Evolutionary conservation across 2,888 invertebrate species (phyloP), one percentile per base, ranked within the genome.

Genomic region (Orthonychiurus folsomi): DNA sequence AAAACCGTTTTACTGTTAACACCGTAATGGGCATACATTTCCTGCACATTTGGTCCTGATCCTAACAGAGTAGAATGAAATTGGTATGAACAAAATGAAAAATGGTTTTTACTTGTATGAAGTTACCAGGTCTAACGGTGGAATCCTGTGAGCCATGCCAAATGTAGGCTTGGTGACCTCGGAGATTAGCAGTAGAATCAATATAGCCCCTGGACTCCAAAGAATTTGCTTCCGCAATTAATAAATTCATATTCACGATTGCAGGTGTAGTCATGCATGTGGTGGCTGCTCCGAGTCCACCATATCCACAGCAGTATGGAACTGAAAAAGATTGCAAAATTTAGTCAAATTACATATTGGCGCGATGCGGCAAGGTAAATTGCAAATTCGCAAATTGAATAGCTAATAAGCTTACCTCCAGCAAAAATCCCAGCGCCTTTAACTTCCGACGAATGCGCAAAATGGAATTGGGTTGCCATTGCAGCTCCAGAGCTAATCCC

Each of bases 391-490:
- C 21, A 60, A 3, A n/a, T 3, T 5, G 12, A n/a, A 24, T 9
- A 20, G 37, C 15, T 18, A n/a, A 20, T 21, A 5, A 20, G 15
- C 47, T 1, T 69, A 77, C 77, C 71, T 66, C 77, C 77, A 24
- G 77, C 77, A 50, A 77, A 72, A 1, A 76, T 60, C 5, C 77
- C 77, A 1, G 68, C 75, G 2, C 77, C 77, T 64, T 71, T 70
- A 58, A 77, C 67, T 27, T 68, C 65, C n/a, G 66, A 65, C 2
- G 76, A 76, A 63, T 73, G 73, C 5, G 75, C 74, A 53, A 77
- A 75, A 68, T 77, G 77, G 61, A 76, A 74, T 66, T 77, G 77
- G 23, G 75, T 74, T 26, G 77, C 76, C 74, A 77, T 76, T 57
- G 73, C 74, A 18, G 73, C 77, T 2, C 77, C 77, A 12, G 76